These are phyloP conservation scores for Ardeotis arabs DNA, from an alignment of 2,113 vertebrate genomes.

Conservation along the genomic window DNA sequence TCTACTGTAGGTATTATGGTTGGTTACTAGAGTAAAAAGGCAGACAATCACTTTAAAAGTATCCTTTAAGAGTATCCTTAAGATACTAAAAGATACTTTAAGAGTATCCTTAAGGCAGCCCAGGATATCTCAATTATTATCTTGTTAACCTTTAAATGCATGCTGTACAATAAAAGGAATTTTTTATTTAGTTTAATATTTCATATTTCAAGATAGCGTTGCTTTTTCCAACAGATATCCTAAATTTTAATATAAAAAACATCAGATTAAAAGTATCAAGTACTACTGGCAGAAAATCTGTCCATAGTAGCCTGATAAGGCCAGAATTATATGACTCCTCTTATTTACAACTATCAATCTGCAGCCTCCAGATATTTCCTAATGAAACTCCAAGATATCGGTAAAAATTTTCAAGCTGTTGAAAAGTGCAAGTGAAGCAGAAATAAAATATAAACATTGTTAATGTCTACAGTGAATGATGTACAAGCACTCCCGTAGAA, in stretches of 20 bases:
- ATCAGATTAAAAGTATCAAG: conserved; percentile 36
- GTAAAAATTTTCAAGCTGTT: conserved; percentile 51
- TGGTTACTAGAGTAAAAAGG: background rate
- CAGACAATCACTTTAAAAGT: background rate
- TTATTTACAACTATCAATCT: conserved; percentile 53
- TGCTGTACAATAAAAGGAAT: background rate
- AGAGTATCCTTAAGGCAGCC: background rate
- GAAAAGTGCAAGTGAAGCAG: conserved; percentile 20
- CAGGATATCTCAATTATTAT: background rate
- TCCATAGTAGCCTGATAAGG: conserved; percentile 1
- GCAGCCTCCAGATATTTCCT: conserved; percentile 35
- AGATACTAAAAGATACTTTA: too few relatives aligned
- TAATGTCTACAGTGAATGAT: background rate
- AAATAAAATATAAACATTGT: conserved; percentile 5
- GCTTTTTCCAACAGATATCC: background rate
- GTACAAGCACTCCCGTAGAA: background rate
- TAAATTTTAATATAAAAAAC: conserved; percentile 6
- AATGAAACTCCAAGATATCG: conserved; percentile 48
- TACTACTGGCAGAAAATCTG: background rate
- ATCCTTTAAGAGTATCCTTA: background rate
- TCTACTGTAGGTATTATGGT: background rate
- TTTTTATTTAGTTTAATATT: background rate
- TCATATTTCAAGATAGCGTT: background rate
- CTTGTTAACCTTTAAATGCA: background rate
- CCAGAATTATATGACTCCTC: conserved; percentile 12